phyloP scores from a whole-genome alignment of 2,797 vertebrate species.

The Phoxinus dragarum region DNA sequence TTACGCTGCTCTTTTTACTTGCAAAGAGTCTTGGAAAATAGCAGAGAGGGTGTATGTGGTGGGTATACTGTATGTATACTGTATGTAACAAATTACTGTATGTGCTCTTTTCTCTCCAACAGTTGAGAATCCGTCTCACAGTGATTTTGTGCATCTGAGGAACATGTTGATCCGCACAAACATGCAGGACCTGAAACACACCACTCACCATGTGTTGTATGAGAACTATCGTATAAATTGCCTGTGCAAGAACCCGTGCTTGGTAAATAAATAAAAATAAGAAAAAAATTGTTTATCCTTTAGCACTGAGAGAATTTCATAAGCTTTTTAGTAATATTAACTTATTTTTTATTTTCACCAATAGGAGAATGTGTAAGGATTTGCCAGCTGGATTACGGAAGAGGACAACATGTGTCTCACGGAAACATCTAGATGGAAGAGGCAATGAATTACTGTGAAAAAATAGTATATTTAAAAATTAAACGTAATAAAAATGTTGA shows the following conservation, averaged over 20 bases:
- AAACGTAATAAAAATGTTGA: no score
- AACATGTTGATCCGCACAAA: conserved; percentile 84
- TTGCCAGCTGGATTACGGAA: conserved; percentile 7
- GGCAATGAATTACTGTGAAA: neutral
- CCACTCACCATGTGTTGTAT: conserved; percentile 81
- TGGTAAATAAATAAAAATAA: conserved; percentile 4
- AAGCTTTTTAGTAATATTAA: neutral
- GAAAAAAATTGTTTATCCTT: neutral
- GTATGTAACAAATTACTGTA: neutral
- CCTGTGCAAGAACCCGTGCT: conserved; percentile 29
- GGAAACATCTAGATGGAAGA: neutral
- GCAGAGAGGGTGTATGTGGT: neutral
- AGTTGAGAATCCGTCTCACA: conserved; percentile 84
- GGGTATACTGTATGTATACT: neutral
- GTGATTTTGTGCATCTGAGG: conserved; percentile 84
- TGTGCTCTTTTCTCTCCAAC: neutral
- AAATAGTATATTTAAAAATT: neutral
- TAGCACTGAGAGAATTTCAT: neutral
- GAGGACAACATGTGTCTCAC: neutral
- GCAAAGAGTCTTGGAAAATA: neutral
- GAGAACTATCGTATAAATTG: conserved; percentile 84
- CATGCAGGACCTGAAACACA: conserved; percentile 85
- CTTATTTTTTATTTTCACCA: neutral
- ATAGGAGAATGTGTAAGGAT: conserved; percentile 16
- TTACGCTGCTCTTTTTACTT: neutral